A percentile compares a stretch with the other conserved stretches of the same genome.
These are phyloP conservation scores for Lordiphosa mommai DNA, from an alignment of 1,140 invertebrate genomes.

Conservation along the genomic window DNA sequence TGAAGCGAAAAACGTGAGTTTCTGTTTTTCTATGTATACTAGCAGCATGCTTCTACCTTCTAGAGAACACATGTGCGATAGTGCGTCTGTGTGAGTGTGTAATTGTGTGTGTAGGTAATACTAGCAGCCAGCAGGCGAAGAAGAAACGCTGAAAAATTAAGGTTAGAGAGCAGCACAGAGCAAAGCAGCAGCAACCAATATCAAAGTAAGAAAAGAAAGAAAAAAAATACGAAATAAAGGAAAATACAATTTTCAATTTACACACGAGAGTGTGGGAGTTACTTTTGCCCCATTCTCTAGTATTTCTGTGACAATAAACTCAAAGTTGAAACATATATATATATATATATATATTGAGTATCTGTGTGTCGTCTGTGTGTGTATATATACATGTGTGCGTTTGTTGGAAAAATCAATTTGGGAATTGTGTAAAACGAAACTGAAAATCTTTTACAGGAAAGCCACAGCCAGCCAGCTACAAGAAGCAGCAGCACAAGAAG, in stretches of 20 bases:
- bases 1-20: conserved; percentile 64
- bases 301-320: background rate
- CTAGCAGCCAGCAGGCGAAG: conserved; percentile 56
- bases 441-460: conserved; percentile 35
- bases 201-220: conserved; percentile 63
- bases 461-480: conserved; percentile 22
- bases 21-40: conserved; percentile 74
- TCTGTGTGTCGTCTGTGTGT: conserved; percentile 2
- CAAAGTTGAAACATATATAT: background rate
- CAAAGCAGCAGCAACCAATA: conserved; percentile 46
- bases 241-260: background rate
- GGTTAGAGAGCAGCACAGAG: conserved; percentile 67
- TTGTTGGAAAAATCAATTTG: conserved; percentile 57
- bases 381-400: background rate
- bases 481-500: conserved; percentile 24
- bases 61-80: conserved; percentile 66
- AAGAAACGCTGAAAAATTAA: conserved; percentile 77
- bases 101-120: conserved; percentile 58
- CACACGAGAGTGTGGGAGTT: background rate
- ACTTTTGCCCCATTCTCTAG: too few relatives aligned
- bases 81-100: conserved; percentile 40
- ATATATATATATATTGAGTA: background rate
- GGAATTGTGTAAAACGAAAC: conserved; percentile 23
- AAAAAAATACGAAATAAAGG: conserved; percentile 38
- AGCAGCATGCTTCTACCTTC: conserved; percentile 32